Base-by-base conservation (phyloP, 2,888 invertebrate species). In the Macrophya alboannulata region DNA sequence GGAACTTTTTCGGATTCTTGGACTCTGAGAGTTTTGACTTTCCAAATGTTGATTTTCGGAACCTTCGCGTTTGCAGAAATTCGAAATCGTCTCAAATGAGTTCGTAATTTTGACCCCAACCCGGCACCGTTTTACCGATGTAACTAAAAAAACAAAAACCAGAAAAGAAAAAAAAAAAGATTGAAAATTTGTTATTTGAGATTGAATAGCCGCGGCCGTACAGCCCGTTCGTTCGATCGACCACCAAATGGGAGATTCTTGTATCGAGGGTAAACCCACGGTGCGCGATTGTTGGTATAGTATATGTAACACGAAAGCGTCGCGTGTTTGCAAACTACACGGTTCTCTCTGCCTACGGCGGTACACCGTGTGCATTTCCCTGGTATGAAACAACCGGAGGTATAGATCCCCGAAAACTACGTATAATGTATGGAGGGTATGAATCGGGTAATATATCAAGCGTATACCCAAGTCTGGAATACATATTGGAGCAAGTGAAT, bases 291-390 rank as follows among this genome's bases (percentile, higher is more conserved):
- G 40, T 81, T 43, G 62, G 43, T 43, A 43, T 15, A 40, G 62
- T 62, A 77, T 48, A 77, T 43, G 55, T 55, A 77, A 62, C 62
- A 59, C 62, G 59, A 43, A n/a, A 59, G 62, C 77, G 62, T 77
- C 59, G 72, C 74, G 84, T 84, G 84, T 76, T 84, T 43, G 74
- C 71, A 40, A 76, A 59, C 84, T 85, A 45, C 68, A 62, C 77
- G 74, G 74, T 45, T 59, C 65, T 51, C 72, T 65, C 21, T 45
- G 77, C 84, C 77, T 45, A 40, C 48, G 85, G 85, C 85, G 40
- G n/a, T 82, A 85, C 85, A 82, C 15, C 77, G 79, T 72, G 74
- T 48, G 65, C 45, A 43, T 62, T 62, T 31, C n/a, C 43, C 45
- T 9, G 62, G 12, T 17, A 31, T 25, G 77, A 55, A 45, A 68